A percentile compares a stretch with the other conserved stretches of the same genome.
phyloP scores from a whole-genome alignment of 1,140 invertebrate genomes.

The Acromyrmex charruanus region DNA sequence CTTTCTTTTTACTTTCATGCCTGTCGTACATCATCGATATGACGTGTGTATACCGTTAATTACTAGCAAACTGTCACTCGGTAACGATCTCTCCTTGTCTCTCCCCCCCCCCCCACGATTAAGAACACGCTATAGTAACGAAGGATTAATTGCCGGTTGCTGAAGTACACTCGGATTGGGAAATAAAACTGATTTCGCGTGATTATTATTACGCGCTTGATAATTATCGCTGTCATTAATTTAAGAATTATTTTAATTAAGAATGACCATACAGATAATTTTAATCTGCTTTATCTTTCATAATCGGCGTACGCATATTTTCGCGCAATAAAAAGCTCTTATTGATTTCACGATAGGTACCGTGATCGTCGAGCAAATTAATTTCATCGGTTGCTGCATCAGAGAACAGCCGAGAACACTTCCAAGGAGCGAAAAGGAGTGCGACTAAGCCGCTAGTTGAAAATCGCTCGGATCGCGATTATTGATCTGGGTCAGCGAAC shows the following conservation, averaged over 20 bases:
- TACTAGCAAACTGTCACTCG: slow-evolving; percentile 46
- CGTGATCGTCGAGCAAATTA: slow-evolving; percentile 20
- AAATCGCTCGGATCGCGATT: slow-evolving; percentile 61
- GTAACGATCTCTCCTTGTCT: slow-evolving; percentile 32
- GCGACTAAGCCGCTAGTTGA: slow-evolving; percentile 51
- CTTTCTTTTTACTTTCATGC: slow-evolving; percentile 34
- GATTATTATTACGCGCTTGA: slow-evolving; percentile 51
- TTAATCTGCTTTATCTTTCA: neutral
- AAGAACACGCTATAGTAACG: neutral
- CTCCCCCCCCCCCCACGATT: neutral
- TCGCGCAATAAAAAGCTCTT: neutral
- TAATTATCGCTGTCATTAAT: slow-evolving; percentile 40
- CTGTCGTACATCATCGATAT: slow-evolving; percentile 1
- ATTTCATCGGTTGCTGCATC: slow-evolving; percentile 36
- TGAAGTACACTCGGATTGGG: slow-evolving; percentile 66
- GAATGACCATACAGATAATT: neutral
- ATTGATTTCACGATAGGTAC: neutral
- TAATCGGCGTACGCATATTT: neutral
- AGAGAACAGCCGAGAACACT: slow-evolving; percentile 6
- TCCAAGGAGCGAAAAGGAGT: slow-evolving; percentile 5
- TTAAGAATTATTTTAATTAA: slow-evolving; percentile 21
- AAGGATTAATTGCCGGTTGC: slow-evolving; percentile 56
- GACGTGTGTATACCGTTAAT: slow-evolving; percentile 60
- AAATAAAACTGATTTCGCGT: slow-evolving; percentile 69
- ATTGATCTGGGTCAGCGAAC: slow-evolving; percentile 67